Conservation (phyloP, 2,113 vertebrate species). For the Martes martes region DNA sequence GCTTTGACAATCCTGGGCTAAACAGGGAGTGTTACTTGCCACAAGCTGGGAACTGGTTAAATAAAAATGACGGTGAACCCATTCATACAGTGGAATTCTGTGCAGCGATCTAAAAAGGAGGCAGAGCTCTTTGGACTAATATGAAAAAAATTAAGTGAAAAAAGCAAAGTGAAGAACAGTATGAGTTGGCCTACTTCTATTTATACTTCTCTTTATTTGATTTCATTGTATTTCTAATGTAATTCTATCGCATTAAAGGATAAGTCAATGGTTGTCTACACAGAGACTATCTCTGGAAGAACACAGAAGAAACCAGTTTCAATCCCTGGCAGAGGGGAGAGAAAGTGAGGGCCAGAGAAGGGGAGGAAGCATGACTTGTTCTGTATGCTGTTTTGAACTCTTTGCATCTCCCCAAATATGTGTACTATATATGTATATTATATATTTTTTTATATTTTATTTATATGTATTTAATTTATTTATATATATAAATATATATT, state of each 20-base stretch:
- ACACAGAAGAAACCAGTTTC: neutral
- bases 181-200: neutral
- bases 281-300: neutral
- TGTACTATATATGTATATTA: too few relatives aligned
- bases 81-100: neutral
- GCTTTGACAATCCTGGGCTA: neutral
- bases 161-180: neutral
- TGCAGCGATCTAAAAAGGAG: neutral
- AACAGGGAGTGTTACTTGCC: neutral
- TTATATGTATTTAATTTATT: too few relatives aligned
- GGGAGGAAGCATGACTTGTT: neutral
- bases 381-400: neutral
- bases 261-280: neutral
- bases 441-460: too few relatives aligned
- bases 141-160: slow-evolving; percentile 32
- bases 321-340: neutral
- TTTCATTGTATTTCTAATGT: slow-evolving; percentile 14
- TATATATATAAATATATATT: too few relatives aligned
- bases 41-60: neutral
- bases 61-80: neutral
- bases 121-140: neutral
- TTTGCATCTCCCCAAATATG: neutral
- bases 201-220: neutral
- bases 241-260: neutral
- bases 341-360: neutral